Evolutionary conservation across 1,140 invertebrate genomes (phyloP).

Genomic region (Drosophila chauvacae): DNA sequence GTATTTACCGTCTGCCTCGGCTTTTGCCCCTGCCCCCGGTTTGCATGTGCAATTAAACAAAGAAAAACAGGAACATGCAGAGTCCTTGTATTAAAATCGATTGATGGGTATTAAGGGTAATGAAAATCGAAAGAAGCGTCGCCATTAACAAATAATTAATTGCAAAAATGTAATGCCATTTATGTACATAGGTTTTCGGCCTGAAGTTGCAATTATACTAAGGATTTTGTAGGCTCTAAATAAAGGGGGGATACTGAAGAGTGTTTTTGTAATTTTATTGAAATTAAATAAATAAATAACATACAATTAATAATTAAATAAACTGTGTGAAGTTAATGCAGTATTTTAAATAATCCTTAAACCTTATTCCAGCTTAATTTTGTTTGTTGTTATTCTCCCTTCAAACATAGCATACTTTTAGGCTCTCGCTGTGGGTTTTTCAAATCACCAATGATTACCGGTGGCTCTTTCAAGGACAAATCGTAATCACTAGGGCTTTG

Average conservation of each 20-base stretch:
- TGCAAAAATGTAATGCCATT: slow-evolving; percentile 3
- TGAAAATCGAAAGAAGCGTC: slow-evolving; percentile 8
- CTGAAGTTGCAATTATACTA: background rate
- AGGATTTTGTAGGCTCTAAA: background rate
- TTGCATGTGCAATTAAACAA: slow-evolving; percentile 31
- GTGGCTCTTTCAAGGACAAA: background rate
- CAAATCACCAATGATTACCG: background rate
- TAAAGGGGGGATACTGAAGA: background rate
- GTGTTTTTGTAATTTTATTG: background rate
- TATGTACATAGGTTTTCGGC: background rate
- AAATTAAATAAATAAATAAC: background rate
- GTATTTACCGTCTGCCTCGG: slow-evolving; percentile 1
- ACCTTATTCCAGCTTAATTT: too few species aligned
- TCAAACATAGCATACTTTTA: background rate
- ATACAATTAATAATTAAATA: background rate
- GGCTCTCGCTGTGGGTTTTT: background rate
- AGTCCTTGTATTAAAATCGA: slow-evolving; percentile 35
- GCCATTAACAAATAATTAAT: slow-evolving; percentile 8
- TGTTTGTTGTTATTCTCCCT: background rate
- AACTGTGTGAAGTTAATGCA: background rate
- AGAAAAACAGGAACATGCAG: slow-evolving; percentile 17
- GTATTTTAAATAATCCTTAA: too few species aligned
- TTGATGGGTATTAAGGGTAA: slow-evolving; percentile 35
- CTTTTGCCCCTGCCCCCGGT: background rate
- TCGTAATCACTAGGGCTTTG: slow-evolving; percentile 1